Evolutionary conservation across 2,797 vertebrate genomes (phyloP).

Genomic region (Intellagama lesueurii): DNA sequence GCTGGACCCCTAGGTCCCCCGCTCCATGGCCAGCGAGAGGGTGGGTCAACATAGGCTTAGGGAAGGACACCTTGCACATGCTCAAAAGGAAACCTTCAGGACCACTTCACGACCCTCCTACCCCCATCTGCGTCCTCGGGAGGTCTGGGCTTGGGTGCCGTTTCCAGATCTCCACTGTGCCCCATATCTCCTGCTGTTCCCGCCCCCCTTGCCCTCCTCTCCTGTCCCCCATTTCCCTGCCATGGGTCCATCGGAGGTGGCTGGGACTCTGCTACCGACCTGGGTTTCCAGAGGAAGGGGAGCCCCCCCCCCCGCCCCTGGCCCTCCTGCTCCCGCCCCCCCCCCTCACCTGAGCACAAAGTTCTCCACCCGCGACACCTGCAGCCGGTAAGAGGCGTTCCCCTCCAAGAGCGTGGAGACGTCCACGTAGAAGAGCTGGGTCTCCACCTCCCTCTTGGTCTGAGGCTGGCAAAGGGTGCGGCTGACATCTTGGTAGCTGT

Average conservation of each 20-base stretch:
- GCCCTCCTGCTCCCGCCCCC: background rate
- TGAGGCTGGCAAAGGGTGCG: conserved; percentile 94
- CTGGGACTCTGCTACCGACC: too few species aligned
- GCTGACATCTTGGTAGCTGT: conserved; percentile 91
- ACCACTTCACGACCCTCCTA: background rate
- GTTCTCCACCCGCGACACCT: conserved; percentile 90
- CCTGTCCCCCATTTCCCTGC: too few species aligned
- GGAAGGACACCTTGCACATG: background rate
- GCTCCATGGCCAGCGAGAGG: too few species aligned
- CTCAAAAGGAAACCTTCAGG: too few species aligned
- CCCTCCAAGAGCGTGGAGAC: conserved; percentile 90
- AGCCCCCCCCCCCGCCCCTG: fast-evolving
- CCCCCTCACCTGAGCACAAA: conserved; percentile 90
- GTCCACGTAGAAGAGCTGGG: conserved; percentile 93
- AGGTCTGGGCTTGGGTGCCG: too few species aligned
- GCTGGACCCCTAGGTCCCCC: background rate
- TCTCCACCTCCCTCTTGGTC: conserved; percentile 84
- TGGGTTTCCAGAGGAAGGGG: background rate
- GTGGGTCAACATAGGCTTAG: too few species aligned
- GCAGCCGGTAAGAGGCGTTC: conserved; percentile 88
- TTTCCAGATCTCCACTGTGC: too few species aligned
- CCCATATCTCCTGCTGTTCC: background rate
- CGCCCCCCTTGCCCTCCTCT: background rate
- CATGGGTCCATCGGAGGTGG: too few species aligned
- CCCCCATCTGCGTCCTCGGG: background rate